Evolutionary conservation across 1,140 invertebrate genomes (phyloP).

Genomic region (Drosophila pallidifrons): DNA sequence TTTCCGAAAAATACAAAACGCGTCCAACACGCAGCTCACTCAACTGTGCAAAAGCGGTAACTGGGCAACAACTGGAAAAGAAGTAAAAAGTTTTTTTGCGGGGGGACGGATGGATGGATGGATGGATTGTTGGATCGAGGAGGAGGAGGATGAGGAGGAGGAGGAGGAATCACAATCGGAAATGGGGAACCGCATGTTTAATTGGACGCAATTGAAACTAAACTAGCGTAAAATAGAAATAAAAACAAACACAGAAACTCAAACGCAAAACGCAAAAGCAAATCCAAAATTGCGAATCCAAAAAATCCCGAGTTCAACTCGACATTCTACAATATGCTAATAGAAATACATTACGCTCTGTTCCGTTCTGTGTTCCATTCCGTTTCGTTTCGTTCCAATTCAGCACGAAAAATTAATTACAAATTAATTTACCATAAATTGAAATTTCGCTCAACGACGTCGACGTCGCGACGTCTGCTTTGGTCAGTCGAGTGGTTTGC

Average conservation of each 20-base stretch:
- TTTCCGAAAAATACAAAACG: constrained; percentile 80
- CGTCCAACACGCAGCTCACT: constrained; percentile 63
- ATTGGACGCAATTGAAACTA: constrained; percentile 83
- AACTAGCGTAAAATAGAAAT: constrained; percentile 82
- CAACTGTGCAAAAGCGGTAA: constrained; percentile 10
- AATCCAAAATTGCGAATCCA: not conserved
- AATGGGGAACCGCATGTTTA: constrained; percentile 76
- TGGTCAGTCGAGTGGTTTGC: constrained; percentile 53
- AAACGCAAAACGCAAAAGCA: constrained; percentile 26
- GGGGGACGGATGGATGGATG: not conserved
- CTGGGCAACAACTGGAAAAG: not conserved
- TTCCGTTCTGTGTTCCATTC: constrained; percentile 35
- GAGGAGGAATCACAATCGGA: constrained; percentile 69
- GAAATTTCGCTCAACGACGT: constrained; percentile 40
- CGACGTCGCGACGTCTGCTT: constrained; percentile 1
- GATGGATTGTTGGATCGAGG: not conserved
- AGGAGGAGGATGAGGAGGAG: constrained; percentile 2
- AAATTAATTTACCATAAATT: constrained; percentile 84
- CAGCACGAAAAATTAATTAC: constrained; percentile 74
- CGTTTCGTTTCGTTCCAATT: constrained; percentile 31
- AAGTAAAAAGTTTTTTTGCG: no score
- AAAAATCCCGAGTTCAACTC: constrained; percentile 29
- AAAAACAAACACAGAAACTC: constrained; percentile 53
- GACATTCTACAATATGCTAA: constrained; percentile 37
- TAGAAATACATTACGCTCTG: constrained; percentile 46